These are phyloP conservation scores for Palaemon carinicauda DNA, from an alignment of 1,140 invertebrate species.

Conservation along the genomic window DNA sequence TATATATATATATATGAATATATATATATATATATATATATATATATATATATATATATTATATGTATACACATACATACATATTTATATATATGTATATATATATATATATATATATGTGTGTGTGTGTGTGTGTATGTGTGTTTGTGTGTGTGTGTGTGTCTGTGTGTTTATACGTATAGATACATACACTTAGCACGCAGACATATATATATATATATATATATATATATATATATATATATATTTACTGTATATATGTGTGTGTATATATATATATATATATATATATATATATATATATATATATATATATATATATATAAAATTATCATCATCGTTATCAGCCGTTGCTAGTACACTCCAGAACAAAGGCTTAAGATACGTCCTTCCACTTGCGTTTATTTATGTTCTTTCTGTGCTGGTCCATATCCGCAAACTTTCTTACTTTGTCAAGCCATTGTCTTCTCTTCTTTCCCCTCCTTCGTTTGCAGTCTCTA, in stretches of 20 bases:
- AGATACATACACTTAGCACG: background rate
- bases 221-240: background rate
- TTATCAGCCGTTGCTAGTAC: too few relatives aligned
- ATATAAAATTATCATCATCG: too few relatives aligned
- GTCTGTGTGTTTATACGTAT: background rate
- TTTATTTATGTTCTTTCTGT: too few relatives aligned
- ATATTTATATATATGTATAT: background rate
- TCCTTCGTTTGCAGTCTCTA: too few relatives aligned
- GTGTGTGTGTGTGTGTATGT: background rate
- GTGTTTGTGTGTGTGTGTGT: background rate
- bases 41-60: background rate
- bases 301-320: background rate
- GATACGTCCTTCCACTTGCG: too few relatives aligned
- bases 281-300: background rate
- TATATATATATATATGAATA: background rate
- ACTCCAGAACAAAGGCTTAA: too few relatives aligned
- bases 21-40: constrained; percentile 2
- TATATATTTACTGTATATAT: background rate
- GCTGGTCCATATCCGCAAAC: too few relatives aligned
- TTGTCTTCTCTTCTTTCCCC: too few relatives aligned
- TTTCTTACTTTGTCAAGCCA: too few relatives aligned
- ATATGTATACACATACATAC: background rate
- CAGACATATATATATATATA: background rate
- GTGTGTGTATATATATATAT: background rate
- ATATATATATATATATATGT: background rate